Conservation (phyloP, 2,888 invertebrate genomes). For the Drosophila limbata region DNA sequence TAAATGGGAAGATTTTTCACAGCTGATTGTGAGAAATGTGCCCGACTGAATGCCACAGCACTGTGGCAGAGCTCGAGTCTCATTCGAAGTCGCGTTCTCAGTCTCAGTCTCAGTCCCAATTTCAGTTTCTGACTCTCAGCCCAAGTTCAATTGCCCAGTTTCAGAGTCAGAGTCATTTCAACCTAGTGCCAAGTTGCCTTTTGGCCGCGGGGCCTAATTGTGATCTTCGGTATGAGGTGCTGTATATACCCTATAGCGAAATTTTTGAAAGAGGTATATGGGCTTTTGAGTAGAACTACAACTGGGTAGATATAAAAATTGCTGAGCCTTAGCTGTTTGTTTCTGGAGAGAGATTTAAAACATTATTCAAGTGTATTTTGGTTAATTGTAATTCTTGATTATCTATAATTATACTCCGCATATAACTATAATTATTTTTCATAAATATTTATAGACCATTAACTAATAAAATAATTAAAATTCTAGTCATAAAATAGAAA, state of each 20-base stretch:
- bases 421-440: too few species aligned
- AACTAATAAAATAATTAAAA: too few species aligned
- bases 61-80: constrained; percentile 45
- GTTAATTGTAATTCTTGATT: too few species aligned
- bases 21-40: constrained; percentile 80
- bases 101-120: neutral
- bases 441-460: too few species aligned
- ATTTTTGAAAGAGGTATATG: neutral
- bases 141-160: constrained; percentile 15
- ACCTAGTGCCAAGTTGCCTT: constrained; percentile 15
- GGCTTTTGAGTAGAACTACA: neutral
- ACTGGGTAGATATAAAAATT: neutral
- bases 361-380: too few species aligned
- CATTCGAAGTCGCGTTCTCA: constrained; percentile 2
- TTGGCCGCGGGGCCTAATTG: constrained; percentile 34
- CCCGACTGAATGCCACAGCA: constrained; percentile 62
- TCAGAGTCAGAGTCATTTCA: constrained; percentile 19
- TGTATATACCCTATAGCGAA: constrained; percentile 19
- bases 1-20: constrained; percentile 82
- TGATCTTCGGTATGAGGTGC: constrained; percentile 32
- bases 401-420: too few species aligned
- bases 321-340: neutral
- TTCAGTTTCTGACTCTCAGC: constrained; percentile 8
- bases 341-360: neutral
- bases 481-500: too few species aligned